Conservation (phyloP, 2,888 invertebrate species). For the Sphaerophoria taeniata region DNA sequence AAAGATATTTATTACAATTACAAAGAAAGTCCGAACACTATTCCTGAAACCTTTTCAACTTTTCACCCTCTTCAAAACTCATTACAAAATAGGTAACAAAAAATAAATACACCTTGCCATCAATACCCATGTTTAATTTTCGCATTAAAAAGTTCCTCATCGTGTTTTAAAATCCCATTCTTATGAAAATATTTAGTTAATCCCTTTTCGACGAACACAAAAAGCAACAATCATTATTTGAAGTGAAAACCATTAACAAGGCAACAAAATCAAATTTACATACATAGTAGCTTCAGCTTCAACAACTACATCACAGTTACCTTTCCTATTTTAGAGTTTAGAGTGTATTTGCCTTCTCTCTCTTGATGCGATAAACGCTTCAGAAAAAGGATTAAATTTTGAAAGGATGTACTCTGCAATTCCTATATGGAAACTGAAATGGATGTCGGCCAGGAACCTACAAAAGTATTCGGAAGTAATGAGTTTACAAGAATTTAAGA, state of each 20-base stretch:
- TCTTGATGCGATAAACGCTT: slow-evolving; percentile 38
- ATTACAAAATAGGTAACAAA: neutral
- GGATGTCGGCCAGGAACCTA: slow-evolving; percentile 7
- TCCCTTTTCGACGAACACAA: slow-evolving; percentile 26
- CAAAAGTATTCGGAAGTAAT: slow-evolving; percentile 58
- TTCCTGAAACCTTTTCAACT: too few species aligned
- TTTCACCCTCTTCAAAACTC: neutral
- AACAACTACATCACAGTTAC: slow-evolving; percentile 7
- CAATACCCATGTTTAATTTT: slow-evolving; percentile 54
- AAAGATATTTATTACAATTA: too few species aligned
- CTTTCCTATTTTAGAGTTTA: neutral
- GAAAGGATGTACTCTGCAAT: neutral
- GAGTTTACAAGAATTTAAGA: slow-evolving; percentile 48
- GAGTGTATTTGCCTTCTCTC: neutral
- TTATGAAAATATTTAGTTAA: slow-evolving; percentile 67
- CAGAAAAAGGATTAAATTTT: slow-evolving; percentile 29
- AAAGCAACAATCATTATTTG: slow-evolving; percentile 41
- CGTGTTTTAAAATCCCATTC: slow-evolving; percentile 49
- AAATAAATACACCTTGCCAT: slow-evolving; percentile 5
- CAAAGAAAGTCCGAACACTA: slow-evolving; percentile 1
- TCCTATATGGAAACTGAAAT: neutral
- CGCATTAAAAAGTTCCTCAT: slow-evolving; percentile 64
- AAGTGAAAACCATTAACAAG: slow-evolving; percentile 18
- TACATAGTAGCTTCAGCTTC: slow-evolving; percentile 58
- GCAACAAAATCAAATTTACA: slow-evolving; percentile 63